Conservation (phyloP, 2,113 vertebrate species). For the Coregonus clupeaformis region DNA sequence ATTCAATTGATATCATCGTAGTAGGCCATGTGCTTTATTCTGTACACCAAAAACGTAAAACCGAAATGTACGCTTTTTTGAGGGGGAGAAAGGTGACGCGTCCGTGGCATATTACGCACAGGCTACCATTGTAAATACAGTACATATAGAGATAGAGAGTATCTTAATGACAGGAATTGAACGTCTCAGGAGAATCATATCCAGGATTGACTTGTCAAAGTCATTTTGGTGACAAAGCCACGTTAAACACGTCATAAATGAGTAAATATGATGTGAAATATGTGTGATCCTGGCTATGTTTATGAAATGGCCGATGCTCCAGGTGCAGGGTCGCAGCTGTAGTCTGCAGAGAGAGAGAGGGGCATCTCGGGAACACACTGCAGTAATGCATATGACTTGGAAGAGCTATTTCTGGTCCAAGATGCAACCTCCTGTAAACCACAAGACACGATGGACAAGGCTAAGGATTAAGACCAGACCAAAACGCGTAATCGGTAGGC, state of each 20-base stretch:
- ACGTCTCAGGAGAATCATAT: background rate
- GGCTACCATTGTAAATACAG: too few relatives aligned
- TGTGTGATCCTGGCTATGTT: slow-evolving; percentile 54
- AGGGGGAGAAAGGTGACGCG: too few relatives aligned
- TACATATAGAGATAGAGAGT: too few relatives aligned
- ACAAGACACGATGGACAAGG: slow-evolving; percentile 21
- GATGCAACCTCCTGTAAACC: slow-evolving; percentile 41
- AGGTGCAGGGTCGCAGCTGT: slow-evolving; percentile 45
- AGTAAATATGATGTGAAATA: slow-evolving; percentile 58
- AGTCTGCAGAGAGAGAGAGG: slow-evolving; percentile 35
- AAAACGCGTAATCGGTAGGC: too few relatives aligned
- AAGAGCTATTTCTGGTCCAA: slow-evolving; percentile 58
- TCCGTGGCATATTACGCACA: too few relatives aligned
- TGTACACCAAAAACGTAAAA: too few relatives aligned
- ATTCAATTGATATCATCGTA: too few relatives aligned
- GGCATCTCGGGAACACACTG: slow-evolving; percentile 42
- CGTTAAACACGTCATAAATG: slow-evolving; percentile 53
- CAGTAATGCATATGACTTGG: slow-evolving; percentile 39
- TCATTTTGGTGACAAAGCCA: slow-evolving; percentile 50
- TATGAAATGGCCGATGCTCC: slow-evolving; percentile 59
- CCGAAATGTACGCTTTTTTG: too few relatives aligned
- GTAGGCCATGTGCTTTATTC: too few relatives aligned
- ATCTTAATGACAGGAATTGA: background rate
- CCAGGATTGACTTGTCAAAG: slow-evolving; percentile 41
- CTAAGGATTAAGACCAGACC: slow-evolving; percentile 25